These are phyloP conservation scores for Coptotermes formosanus DNA, from an alignment of 1,140 invertebrate species.

Conservation along the genomic window DNA sequence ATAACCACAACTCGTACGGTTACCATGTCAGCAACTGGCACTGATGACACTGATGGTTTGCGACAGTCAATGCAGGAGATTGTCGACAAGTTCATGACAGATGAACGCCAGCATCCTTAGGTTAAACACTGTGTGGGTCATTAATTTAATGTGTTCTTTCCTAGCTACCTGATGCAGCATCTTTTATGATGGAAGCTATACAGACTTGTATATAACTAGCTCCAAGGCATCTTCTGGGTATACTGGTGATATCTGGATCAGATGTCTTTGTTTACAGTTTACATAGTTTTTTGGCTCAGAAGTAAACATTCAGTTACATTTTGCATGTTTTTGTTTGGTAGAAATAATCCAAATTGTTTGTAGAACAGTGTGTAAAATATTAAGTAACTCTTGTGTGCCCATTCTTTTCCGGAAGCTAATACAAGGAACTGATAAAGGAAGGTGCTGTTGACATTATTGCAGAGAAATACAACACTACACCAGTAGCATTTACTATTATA, in stretches of 20 bases:
- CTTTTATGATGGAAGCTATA: background rate
- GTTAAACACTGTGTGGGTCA: background rate
- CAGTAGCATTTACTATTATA: background rate
- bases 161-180: background rate
- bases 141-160: background rate
- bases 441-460: background rate
- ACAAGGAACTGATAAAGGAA: background rate
- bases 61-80: slow-evolving; percentile 56
- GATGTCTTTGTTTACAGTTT: background rate
- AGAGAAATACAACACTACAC: background rate
- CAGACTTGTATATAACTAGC: background rate
- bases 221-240: background rate
- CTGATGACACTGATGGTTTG: slow-evolving; percentile 46
- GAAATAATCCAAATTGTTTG: background rate
- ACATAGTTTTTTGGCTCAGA: background rate
- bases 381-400: background rate
- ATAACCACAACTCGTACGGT: slow-evolving; percentile 52
- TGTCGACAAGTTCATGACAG: slow-evolving; percentile 55
- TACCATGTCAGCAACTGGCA: slow-evolving; percentile 42
- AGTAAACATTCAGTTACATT: background rate
- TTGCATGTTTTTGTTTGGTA: background rate
- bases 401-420: background rate
- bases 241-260: background rate
- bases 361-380: background rate
- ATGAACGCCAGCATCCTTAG: slow-evolving; percentile 45